phyloP scores from a whole-genome alignment of 1,140 invertebrate genomes.

The Drosophila pandora region DNA sequence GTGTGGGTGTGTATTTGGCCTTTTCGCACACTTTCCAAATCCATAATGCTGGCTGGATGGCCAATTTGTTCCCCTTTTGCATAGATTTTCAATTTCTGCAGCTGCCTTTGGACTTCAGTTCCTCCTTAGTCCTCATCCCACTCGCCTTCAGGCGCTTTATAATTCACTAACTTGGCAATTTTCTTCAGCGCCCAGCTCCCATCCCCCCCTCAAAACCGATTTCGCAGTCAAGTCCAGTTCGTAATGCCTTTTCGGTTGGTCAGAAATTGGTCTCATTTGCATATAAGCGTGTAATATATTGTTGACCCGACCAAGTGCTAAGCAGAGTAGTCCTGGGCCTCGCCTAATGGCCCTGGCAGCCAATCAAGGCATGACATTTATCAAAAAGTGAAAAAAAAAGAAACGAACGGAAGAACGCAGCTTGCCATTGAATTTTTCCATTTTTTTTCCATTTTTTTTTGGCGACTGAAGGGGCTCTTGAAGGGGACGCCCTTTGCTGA shows the following conservation, averaged over 20 bases:
- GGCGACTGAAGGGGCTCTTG: background rate
- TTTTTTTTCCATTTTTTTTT: conserved; percentile 14
- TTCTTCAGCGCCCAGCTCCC: conserved; percentile 12
- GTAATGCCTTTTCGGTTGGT: conserved; percentile 56
- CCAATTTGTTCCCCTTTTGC: conserved; percentile 21
- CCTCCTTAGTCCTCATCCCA: no score
- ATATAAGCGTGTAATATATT: conserved; percentile 68
- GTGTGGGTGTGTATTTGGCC: background rate
- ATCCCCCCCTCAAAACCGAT: background rate
- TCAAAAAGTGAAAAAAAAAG: conserved; percentile 31
- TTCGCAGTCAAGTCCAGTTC: conserved; percentile 31
- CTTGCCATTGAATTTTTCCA: conserved; percentile 18
- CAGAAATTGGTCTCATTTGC: conserved; percentile 65
- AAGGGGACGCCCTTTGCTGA: background rate
- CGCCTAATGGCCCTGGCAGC: conserved; percentile 64
- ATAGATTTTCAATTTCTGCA: conserved; percentile 47
- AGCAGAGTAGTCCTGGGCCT: conserved; percentile 14
- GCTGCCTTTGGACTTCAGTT: background rate
- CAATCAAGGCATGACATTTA: conserved; percentile 68
- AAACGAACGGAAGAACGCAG: conserved; percentile 18
- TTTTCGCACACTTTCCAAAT: conserved; percentile 3
- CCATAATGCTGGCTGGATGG: conserved; percentile 10
- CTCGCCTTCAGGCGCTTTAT: conserved; percentile 19
- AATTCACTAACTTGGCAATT: conserved; percentile 62
- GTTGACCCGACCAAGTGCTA: conserved; percentile 32